These are phyloP conservation scores for Epinephelus awoara DNA, from an alignment of 2,797 vertebrate genomes.

Conservation along the genomic window DNA sequence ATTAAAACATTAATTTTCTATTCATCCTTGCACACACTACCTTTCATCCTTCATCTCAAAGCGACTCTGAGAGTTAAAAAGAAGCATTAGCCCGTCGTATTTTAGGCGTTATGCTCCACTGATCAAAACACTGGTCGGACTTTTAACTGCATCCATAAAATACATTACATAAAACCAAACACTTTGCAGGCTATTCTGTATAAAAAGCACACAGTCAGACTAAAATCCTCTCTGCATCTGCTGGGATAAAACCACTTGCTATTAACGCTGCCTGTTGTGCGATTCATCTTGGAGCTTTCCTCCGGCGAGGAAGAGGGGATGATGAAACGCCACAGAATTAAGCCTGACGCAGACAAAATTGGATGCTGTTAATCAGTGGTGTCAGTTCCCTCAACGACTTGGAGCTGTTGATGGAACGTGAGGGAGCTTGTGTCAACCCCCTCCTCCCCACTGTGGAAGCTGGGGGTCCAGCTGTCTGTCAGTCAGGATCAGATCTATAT, in stretches of 20 bases:
- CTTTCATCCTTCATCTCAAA: conserved; percentile 12
- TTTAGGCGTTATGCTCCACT: neutral
- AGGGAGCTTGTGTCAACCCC: conserved; percentile 12
- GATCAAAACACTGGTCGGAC: conserved; percentile 16
- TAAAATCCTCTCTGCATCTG: conserved; percentile 41
- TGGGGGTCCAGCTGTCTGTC: conserved; percentile 51
- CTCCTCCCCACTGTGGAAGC: neutral
- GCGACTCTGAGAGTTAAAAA: conserved; percentile 9
- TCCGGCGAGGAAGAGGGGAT: conserved; percentile 34
- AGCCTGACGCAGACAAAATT: conserved; percentile 39
- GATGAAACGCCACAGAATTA: conserved; percentile 63
- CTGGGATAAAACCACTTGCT: conserved; percentile 53
- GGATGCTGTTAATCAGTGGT: conserved; percentile 56
- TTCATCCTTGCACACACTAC: neutral
- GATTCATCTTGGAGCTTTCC: conserved; percentile 24
- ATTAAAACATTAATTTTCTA: conserved; percentile 3
- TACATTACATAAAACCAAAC: neutral
- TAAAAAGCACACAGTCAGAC: conserved; percentile 27
- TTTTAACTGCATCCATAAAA: conserved; percentile 1
- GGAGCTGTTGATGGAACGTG: conserved; percentile 26
- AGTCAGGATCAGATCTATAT: conserved; percentile 50
- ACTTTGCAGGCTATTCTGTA: conserved; percentile 2
- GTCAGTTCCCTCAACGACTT: conserved; percentile 29
- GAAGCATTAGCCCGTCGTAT: neutral
- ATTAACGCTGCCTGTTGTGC: conserved; percentile 54